Evolutionary conservation across 2,888 invertebrate genomes (phyloP), one percentile per base, ranked within the genome.

Genomic region (Ennomos erosarius): DNA sequence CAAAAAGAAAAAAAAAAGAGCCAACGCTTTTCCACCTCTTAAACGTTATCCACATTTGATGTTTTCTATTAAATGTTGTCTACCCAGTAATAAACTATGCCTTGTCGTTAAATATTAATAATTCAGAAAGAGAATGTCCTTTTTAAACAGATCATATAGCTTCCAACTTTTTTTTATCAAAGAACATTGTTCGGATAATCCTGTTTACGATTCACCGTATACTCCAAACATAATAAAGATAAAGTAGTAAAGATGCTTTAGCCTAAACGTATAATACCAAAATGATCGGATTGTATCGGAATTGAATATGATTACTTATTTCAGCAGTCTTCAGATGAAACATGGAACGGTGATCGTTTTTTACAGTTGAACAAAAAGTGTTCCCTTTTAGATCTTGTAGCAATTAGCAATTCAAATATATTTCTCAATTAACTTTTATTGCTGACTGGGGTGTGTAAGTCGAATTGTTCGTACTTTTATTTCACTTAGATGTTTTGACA

Each of bases 361-460:
- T 33, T 10, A 43, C 26, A 44, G 16, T 33, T 10, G 43, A 33
- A 44, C 43, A n/a, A 39, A 48, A 48, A 48, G 3, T 39, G 62
- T 64, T 59, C n/a, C n/a, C 43, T 33, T 44, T 44, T 43, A 26
- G 63, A 62, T 69, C 68, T 69, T 71, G 62, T 64, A 70, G 58
- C 73, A 81, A 83, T 83, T 82, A 81, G 77, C 79, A 83, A 81
- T 81, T 81, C 78, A 84, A 81, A 84, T 82, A 74, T 70, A 70
- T 68, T 62, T 67, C 63, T 68, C 67, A 33, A 8, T 44, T 44
- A n/a, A 33, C 33, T 44, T 44, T 26, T 44, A 33, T 12, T 33
- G n/a, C 26, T 33, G n/a, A 9, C 43, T 9, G 26, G 33, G 42
- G 13, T 42, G 10, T 13, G 42, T 42, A 8, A 16, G 16, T 16